A percentile compares a stretch with the other conserved stretches of the same genome.
phyloP scores from a whole-genome alignment of 1,140 invertebrate genomes.

The Chironomus striatipennis region DNA sequence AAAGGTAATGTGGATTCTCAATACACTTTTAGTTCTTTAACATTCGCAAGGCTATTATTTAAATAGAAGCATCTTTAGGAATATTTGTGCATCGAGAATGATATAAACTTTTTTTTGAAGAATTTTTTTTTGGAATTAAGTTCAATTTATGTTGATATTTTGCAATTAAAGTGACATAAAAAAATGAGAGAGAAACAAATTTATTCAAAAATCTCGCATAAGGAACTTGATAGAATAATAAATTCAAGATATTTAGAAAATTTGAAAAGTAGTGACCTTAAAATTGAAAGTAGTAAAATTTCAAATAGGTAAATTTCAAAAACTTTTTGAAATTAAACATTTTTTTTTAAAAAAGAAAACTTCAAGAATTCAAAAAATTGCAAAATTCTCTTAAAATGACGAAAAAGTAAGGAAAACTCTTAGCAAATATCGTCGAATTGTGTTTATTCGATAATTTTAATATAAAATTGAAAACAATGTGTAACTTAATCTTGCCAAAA shows the following conservation, averaged over 20 bases:
- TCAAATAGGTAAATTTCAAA: neutral
- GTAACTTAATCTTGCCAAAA: too few relatives aligned
- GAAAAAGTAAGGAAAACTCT: too few relatives aligned
- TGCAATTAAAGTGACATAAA: neutral
- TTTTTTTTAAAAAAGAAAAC: too few relatives aligned
- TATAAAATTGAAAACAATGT: too few relatives aligned
- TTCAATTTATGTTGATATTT: neutral
- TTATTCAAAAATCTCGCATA: neutral
- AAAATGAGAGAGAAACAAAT: neutral
- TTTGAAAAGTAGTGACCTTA: neutral
- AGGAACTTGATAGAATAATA: neutral
- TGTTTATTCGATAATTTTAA: too few relatives aligned
- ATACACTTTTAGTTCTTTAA: constrained; percentile 7
- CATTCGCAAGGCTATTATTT: neutral
- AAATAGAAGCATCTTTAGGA: too few relatives aligned
- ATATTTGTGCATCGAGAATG: too few relatives aligned
- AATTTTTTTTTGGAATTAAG: neutral
- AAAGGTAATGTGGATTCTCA: neutral
- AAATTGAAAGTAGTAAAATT: neutral
- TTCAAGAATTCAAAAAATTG: too few relatives aligned
- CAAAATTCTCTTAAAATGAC: too few relatives aligned
- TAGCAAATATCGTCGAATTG: too few relatives aligned
- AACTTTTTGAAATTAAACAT: too few relatives aligned
- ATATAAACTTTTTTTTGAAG: too few relatives aligned
- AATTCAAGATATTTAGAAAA: neutral